A percentile compares a stretch with the other conserved stretches of the same genome.
Evolutionary conservation across 1,140 invertebrate species (phyloP).

Genomic region (Calephelis virginiensis): DNA sequence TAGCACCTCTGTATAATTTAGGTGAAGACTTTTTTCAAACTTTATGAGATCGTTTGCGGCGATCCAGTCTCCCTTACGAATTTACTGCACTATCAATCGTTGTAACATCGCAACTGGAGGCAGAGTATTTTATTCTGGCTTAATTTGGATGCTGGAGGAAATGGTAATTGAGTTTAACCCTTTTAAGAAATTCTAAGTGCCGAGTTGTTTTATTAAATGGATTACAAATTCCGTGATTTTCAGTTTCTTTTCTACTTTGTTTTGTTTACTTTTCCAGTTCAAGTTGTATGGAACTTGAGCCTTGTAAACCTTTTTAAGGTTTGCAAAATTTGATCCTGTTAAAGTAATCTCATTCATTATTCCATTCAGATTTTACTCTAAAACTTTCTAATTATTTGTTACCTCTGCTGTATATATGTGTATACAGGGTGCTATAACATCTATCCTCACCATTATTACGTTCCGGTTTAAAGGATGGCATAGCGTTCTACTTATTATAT

Average conservation of each 20-base stretch:
- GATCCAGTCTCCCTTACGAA: slow-evolving; percentile 32
- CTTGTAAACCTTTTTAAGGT: not conserved
- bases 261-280: slow-evolving; percentile 1
- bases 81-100: slow-evolving; percentile 39
- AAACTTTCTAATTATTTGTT: no score
- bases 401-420: no score
- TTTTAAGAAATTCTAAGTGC: slow-evolving; percentile 40
- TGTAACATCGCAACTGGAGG: slow-evolving; percentile 1
- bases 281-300: not conserved
- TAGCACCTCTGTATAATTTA: slow-evolving; percentile 42
- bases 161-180: slow-evolving; percentile 58
- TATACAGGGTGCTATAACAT: no score
- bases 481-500: no score
- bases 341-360: not conserved
- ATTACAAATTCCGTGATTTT: slow-evolving; percentile 18
- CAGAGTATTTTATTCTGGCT: slow-evolving; percentile 41
- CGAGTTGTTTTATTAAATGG: slow-evolving; percentile 38
- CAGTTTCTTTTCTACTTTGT: not conserved
- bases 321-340: not conserved
- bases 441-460: no score
- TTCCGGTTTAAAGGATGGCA: no score
- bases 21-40: slow-evolving; percentile 41
- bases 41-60: slow-evolving; percentile 45
- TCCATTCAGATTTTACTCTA: not conserved
- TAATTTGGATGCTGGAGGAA: slow-evolving; percentile 53